Evolutionary conservation across 1,140 invertebrate genomes (phyloP).

Genomic region (Euura lappo): DNA sequence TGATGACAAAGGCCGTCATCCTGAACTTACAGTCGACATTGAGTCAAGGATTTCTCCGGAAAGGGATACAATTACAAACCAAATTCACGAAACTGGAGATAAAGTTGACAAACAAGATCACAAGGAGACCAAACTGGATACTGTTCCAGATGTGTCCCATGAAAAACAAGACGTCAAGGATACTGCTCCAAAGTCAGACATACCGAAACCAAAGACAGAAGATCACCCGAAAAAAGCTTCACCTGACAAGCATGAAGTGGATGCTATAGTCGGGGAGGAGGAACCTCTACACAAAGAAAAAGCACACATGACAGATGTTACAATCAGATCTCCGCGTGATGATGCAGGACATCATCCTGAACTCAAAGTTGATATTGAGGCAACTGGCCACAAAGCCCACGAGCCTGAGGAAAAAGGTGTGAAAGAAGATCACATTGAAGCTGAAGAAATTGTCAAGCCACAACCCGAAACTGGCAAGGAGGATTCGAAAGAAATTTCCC

Average conservation of each 20-base stretch:
- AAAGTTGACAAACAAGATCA: neutral
- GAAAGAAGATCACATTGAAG: neutral
- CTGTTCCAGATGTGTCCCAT: neutral
- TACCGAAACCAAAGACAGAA: constrained; percentile 36
- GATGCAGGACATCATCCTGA: neutral
- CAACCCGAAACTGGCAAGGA: neutral
- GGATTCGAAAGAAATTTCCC: neutral
- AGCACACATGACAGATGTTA: neutral
- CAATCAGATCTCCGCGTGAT: neutral
- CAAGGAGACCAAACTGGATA: neutral
- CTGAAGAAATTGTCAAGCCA: neutral
- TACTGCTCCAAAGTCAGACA: constrained; percentile 16
- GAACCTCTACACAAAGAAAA: constrained; percentile 20
- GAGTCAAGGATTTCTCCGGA: constrained; percentile 27
- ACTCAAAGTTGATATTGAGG: neutral
- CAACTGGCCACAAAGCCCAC: neutral
- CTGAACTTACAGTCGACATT: constrained; percentile 28
- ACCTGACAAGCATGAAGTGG: constrained; percentile 27
- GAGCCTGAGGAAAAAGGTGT: neutral
- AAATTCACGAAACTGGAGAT: neutral
- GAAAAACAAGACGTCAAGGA: constrained; percentile 19
- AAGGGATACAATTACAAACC: neutral
- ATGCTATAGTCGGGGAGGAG: constrained; percentile 26
- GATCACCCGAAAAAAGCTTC: neutral
- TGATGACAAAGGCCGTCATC: constrained; percentile 23